Conservation (phyloP, 2,888 invertebrate genomes). For the Uloborus plumipes region DNA sequence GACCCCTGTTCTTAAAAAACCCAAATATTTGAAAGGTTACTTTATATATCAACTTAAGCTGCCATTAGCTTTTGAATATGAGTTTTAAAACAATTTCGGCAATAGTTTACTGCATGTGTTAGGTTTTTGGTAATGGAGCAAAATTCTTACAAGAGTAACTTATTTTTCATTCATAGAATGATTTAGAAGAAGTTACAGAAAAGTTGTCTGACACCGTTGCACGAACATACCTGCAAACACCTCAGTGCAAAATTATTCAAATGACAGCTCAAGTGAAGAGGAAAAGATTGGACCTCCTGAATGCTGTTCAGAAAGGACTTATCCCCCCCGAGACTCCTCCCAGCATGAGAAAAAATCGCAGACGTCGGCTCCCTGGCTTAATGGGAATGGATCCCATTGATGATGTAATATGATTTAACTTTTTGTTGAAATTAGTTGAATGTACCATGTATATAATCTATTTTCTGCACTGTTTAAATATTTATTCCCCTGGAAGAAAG, state of each 20-base stretch:
- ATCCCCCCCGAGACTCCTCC: constrained; percentile 78
- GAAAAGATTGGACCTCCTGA: constrained; percentile 78
- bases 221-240: constrained; percentile 77
- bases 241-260: constrained; percentile 77
- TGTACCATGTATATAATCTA: background rate
- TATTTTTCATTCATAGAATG: constrained; percentile 74
- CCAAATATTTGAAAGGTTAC: no score
- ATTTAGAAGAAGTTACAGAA: constrained; percentile 78
- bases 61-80: no score
- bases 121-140: no score
- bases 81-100: no score
- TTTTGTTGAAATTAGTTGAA: background rate
- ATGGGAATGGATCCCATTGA: constrained; percentile 71
- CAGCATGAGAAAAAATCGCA: constrained; percentile 74
- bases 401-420: constrained; percentile 70
- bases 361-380: constrained; percentile 72
- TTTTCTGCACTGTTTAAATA: background rate
- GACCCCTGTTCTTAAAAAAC: no score
- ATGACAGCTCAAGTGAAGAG: constrained; percentile 76
- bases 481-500: background rate
- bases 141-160: no score
- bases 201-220: constrained; percentile 79
- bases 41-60: no score
- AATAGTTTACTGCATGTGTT: no score
- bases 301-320: constrained; percentile 76